Evolutionary conservation across 1,140 invertebrate species (phyloP), one percentile per base, ranked within the genome.

Genomic region (Drosophila repleta): DNA sequence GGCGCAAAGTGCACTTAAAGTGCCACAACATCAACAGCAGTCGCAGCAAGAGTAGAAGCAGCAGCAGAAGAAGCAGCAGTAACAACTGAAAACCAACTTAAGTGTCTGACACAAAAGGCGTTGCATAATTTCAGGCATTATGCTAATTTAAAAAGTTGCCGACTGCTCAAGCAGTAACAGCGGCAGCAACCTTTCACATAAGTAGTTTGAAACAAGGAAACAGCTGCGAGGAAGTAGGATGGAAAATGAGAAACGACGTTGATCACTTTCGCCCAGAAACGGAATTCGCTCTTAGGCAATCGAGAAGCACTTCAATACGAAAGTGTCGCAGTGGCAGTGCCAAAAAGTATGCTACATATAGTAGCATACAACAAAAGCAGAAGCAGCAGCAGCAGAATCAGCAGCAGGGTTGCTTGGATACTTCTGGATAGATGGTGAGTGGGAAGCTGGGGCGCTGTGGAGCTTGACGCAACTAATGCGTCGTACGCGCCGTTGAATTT

Each of bases 401-500:
- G 49, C 35, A 71, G 41, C 18, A 71, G 52, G 46, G 62, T 37
- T 71, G 45, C 52, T 49, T 7, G 7, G 29, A 29, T 29, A 13
- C 32, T 35, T 11, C 32, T 35, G 17, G 1, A 13, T n/a, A n/a
- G 18, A 15, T n/a, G 21, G n/a, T 18, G 41, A 62, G 48, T 52
- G 26, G 20, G 7, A 24, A 43, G 48, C n/a, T 35, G 43, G 39
- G 46, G 8, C 5, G 46, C 3, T 26, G 20, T 35, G 39, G 45
- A 20, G 65, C 61, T 71, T 55, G 73, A 76, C 61, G 52, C 79
- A 89, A 90, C 90, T 90, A 91, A 90, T 90, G 84, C 90, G 74
- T 81, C 75, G 90, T 90, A 90, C 90, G 90, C 90, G 90, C 77
- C 87, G 79, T 87, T 90, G 89, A 90, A 90, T 90, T 90, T 90